Conservation (phyloP, 2,113 vertebrate species). For the Prietella phreatophila region DNA sequence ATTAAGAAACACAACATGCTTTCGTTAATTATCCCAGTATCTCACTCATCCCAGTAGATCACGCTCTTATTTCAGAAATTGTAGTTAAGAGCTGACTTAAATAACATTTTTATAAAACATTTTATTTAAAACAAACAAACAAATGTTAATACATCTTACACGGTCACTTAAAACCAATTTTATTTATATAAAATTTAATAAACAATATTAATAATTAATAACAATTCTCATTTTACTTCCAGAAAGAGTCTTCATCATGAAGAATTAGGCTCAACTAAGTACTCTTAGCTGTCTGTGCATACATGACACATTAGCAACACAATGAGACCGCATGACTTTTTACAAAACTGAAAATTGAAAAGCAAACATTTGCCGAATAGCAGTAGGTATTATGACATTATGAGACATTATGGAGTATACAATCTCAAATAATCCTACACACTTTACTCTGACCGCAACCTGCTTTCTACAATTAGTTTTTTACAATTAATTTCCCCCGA, state of each 20-base stretch:
- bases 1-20: neutral
- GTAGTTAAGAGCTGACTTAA: neutral
- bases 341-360: neutral
- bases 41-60: neutral
- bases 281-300: neutral
- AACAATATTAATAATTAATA: neutral
- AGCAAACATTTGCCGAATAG: neutral
- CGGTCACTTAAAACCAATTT: neutral
- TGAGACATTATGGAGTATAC: neutral
- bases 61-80: neutral
- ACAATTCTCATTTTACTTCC: neutral
- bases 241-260: neutral
- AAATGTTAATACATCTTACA: neutral
- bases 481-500: neutral
- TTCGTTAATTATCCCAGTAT: neutral
- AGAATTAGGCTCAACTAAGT: neutral
- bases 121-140: neutral
- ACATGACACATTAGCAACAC: slow-evolving; percentile 2
- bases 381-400: neutral
- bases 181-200: neutral
- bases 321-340: neutral
- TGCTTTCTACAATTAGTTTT: neutral
- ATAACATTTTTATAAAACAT: no score
- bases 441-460: neutral
- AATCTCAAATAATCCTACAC: neutral